A percentile compares a stretch with the other conserved stretches of the same genome.
These are phyloP conservation scores for Eurystomus gularis DNA, from an alignment of 2,113 vertebrate species.

Conservation along the genomic window DNA sequence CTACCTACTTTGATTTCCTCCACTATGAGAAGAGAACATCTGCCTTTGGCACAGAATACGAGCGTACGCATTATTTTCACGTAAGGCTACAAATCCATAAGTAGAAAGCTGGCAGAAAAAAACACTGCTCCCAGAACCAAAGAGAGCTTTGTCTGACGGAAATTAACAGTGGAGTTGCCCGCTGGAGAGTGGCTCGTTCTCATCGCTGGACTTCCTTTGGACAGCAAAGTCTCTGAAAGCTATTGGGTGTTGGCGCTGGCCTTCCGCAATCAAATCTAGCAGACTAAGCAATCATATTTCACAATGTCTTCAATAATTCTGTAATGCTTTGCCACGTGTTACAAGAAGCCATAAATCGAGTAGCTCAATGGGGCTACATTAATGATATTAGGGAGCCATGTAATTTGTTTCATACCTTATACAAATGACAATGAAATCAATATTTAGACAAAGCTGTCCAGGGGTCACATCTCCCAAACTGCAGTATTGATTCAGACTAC, in stretches of 20 bases:
- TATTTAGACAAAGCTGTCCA: slow-evolving; percentile 83
- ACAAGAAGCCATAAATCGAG: slow-evolving; percentile 59
- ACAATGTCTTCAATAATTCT: slow-evolving; percentile 47
- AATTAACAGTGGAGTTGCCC: neutral
- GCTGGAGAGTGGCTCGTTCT: neutral
- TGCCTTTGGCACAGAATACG: neutral
- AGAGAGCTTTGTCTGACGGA: slow-evolving; percentile 20
- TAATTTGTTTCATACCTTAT: slow-evolving; percentile 85
- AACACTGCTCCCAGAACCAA: neutral
- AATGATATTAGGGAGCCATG: slow-evolving; percentile 82
- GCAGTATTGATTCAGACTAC: slow-evolving; percentile 82
- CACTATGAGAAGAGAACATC: neutral
- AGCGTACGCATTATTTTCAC: neutral
- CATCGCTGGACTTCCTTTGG: neutral
- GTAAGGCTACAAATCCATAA: neutral
- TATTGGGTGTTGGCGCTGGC: neutral
- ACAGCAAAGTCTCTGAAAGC: slow-evolving; percentile 16
- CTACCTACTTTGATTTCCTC: neutral
- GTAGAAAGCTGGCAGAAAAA: slow-evolving; percentile 4
- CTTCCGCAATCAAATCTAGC: slow-evolving; percentile 20
- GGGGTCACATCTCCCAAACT: slow-evolving; percentile 80
- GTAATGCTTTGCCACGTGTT: slow-evolving; percentile 46
- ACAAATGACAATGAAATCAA: slow-evolving; percentile 93
- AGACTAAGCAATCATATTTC: slow-evolving; percentile 37
- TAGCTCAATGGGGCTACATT: slow-evolving; percentile 71